phyloP scores from a whole-genome alignment of 2,888 invertebrate species.

The Drosophila melanosoma region DNA sequence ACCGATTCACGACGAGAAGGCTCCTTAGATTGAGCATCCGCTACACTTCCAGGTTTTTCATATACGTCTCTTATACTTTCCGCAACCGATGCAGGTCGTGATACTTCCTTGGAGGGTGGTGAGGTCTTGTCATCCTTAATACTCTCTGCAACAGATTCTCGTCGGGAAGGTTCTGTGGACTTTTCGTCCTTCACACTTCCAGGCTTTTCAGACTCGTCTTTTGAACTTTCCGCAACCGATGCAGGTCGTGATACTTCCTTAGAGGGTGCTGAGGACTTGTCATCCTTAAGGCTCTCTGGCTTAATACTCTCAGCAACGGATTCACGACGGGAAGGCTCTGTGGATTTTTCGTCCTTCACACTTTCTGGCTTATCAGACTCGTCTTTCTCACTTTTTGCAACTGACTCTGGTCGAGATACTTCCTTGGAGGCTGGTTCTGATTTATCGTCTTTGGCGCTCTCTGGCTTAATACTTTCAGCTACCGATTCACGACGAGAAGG shows the following conservation, averaged over 20 bases:
- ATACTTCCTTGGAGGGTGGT: not conserved
- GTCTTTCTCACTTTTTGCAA: too few species aligned
- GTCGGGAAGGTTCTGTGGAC: not conserved
- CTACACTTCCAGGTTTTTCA: slow-evolving; percentile 10
- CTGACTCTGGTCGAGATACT: too few species aligned
- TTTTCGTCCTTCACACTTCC: not conserved
- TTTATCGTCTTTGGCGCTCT: too few species aligned
- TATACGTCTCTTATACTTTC: not conserved
- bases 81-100: not conserved
- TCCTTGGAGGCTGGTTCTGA: too few species aligned
- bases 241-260: slow-evolving; percentile 19
- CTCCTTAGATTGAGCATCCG: slow-evolving; percentile 12
- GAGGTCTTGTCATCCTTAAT: not conserved
- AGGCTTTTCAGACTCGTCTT: slow-evolving; percentile 26
- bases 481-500: too few species aligned
- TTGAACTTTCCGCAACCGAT: slow-evolving; percentile 35
- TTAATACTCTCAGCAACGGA: too few species aligned
- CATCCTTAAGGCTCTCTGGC: too few species aligned
- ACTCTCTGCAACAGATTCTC: not conserved
- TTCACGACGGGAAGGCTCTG: too few species aligned
- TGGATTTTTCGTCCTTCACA: too few species aligned
- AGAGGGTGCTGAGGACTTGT: not conserved
- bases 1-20: slow-evolving; percentile 6
- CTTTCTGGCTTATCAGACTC: too few species aligned
- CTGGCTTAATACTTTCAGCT: too few species aligned